Conservation (phyloP, 2,888 invertebrate genomes). For the Druceiella hillmani region DNA sequence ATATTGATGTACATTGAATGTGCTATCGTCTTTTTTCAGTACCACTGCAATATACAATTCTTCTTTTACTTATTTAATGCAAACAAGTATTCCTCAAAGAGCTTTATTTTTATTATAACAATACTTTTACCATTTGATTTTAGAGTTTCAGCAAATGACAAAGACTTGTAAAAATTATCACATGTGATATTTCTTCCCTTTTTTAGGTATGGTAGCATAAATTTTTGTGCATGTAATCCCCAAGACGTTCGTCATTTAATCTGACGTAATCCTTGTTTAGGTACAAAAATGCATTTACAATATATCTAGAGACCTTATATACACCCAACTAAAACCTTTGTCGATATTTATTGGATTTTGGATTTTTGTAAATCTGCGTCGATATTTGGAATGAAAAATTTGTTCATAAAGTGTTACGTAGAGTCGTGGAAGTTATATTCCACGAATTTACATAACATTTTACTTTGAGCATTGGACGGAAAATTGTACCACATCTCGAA, state of each 20-base stretch:
- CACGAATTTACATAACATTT: too few relatives aligned
- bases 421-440: conserved; percentile 11
- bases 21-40: background rate
- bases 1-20: too few relatives aligned
- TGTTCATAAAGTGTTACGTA: conserved; percentile 16
- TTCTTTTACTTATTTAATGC: conserved; percentile 8
- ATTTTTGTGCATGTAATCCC: conserved; percentile 10
- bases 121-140: too few relatives aligned
- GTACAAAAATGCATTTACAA: background rate
- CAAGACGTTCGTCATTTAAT: conserved; percentile 8
- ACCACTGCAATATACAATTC: conserved; percentile 9
- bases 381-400: conserved; percentile 11
- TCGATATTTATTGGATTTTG: too few relatives aligned
- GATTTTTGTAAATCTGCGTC: conserved; percentile 10
- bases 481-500: conserved; percentile 14
- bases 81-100: too few relatives aligned
- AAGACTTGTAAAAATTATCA: too few relatives aligned
- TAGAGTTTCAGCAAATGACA: too few relatives aligned
- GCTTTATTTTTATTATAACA: too few relatives aligned
- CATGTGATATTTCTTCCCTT: conserved; percentile 11
- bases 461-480: conserved; percentile 12
- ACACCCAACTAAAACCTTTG: too few relatives aligned
- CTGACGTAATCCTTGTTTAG: conserved; percentile 11
- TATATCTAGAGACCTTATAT: too few relatives aligned
- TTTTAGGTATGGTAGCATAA: conserved; percentile 11